Evolutionary conservation across 2,888 invertebrate genomes (phyloP).

Genomic region (Bombylius discolor): DNA sequence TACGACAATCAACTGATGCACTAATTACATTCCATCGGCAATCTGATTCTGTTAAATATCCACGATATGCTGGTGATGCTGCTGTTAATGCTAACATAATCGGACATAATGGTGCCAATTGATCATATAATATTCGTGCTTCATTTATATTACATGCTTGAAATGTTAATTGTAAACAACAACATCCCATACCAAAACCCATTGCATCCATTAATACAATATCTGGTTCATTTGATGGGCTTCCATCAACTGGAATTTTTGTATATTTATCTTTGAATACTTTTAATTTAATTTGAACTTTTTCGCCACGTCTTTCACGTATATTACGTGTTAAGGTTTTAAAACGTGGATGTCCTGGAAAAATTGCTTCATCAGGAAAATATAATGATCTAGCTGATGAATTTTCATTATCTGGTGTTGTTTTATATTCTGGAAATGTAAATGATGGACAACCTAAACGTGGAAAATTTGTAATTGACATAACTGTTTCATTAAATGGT

Average conservation of each 20-base stretch:
- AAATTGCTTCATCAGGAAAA: slow-evolving; percentile 92
- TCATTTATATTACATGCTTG: slow-evolving; percentile 88
- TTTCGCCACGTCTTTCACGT: slow-evolving; percentile 77
- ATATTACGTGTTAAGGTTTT: slow-evolving; percentile 89
- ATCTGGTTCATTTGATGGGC: slow-evolving; percentile 64
- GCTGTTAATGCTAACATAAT: slow-evolving; percentile 95
- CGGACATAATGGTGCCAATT: slow-evolving; percentile 90
- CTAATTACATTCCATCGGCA: slow-evolving; percentile 97
- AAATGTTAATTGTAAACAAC: slow-evolving; percentile 91
- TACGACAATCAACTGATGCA: slow-evolving; percentile 89
- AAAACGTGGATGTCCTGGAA: slow-evolving; percentile 89
- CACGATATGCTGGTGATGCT: slow-evolving; percentile 88
- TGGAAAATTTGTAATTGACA: slow-evolving; percentile 89
- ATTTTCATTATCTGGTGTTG: slow-evolving; percentile 53
- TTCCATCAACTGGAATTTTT: slow-evolving; percentile 68
- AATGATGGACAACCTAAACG: slow-evolving; percentile 83
- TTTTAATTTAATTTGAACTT: slow-evolving; percentile 93
- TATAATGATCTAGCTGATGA: slow-evolving; percentile 75
- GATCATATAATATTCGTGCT: slow-evolving; percentile 92
- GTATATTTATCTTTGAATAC: slow-evolving; percentile 86
- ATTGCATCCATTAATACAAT: slow-evolving; percentile 98
- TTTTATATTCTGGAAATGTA: slow-evolving; percentile 57
- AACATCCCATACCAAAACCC: slow-evolving; percentile 99
- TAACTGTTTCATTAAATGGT: slow-evolving; percentile 63
- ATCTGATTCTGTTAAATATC: slow-evolving; percentile 88